These are phyloP conservation scores for Epinotia brunnichana DNA, from an alignment of 2,888 invertebrate species.

Conservation along the genomic window DNA sequence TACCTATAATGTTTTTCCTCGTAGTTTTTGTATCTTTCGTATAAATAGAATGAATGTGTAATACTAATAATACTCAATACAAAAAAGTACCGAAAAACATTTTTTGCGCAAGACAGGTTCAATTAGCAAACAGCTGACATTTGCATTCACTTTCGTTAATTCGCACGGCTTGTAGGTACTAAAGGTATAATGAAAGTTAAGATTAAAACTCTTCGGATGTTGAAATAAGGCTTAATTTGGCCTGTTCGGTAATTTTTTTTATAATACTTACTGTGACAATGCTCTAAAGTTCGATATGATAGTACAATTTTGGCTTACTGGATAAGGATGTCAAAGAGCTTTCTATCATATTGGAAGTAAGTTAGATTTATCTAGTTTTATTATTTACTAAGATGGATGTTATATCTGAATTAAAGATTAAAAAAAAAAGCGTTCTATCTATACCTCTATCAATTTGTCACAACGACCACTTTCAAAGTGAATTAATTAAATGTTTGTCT, in stretches of 20 bases:
- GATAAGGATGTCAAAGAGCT: too few species aligned
- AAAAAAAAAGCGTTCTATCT: too few species aligned
- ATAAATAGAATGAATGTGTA: slow-evolving; percentile 14
- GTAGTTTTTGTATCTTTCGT: not conserved
- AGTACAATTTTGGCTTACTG: too few species aligned
- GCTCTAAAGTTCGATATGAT: too few species aligned
- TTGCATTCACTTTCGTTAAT: slow-evolving; percentile 27
- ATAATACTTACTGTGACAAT: too few species aligned
- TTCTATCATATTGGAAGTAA: too few species aligned
- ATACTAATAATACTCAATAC: not conserved
- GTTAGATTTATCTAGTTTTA: too few species aligned
- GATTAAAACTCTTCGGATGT: not conserved
- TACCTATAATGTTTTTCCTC: not conserved
- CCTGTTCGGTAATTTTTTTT: not conserved
- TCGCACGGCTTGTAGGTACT: not conserved
- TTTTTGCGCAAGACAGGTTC: not conserved
- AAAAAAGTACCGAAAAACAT: slow-evolving; percentile 12
- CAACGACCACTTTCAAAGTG: too few species aligned
- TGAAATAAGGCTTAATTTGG: not conserved
- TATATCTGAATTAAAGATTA: too few species aligned
- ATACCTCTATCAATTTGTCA: too few species aligned
- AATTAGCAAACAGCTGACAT: slow-evolving; percentile 2
- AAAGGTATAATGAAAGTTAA: not conserved
- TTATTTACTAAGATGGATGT: too few species aligned
- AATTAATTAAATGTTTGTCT: too few species aligned